A percentile compares a stretch with the other conserved stretches of the same genome.
These are phyloP conservation scores for Hipparchia semele DNA, from an alignment of 2,888 invertebrate genomes.

Conservation along the genomic window DNA sequence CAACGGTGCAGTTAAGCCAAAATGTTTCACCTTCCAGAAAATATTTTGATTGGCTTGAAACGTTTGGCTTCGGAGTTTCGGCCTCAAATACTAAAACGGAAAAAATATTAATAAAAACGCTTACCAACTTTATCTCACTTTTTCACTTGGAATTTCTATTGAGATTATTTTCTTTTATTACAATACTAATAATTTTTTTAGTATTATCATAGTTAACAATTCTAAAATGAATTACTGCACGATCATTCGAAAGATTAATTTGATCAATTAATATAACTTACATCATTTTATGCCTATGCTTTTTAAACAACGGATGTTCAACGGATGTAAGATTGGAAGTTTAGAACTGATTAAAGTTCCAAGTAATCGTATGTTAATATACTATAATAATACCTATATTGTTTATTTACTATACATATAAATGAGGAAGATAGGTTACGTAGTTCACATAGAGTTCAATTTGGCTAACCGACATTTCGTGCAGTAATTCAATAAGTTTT, in stretches of 20 bases:
- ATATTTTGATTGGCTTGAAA: slow-evolving; percentile 41
- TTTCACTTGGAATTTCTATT: not conserved
- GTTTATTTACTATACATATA: not conserved
- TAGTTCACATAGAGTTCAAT: not conserved
- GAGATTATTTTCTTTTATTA: not conserved
- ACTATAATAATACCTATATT: not conserved
- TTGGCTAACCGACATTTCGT: not conserved
- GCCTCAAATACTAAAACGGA: slow-evolving; percentile 44
- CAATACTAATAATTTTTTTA: not conserved
- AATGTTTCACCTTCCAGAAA: slow-evolving; percentile 66
- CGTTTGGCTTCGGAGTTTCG: slow-evolving; percentile 51
- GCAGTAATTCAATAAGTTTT: not conserved
- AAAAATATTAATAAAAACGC: slow-evolving; percentile 19
- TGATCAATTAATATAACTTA: not conserved
- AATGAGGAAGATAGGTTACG: not conserved
- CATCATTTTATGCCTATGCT: not conserved
- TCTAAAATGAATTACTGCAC: slow-evolving; percentile 23
- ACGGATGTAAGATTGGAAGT: not conserved
- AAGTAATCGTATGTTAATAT: not conserved
- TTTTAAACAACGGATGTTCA: not conserved
- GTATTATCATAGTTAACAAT: not conserved
- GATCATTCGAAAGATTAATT: not conserved
- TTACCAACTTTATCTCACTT: not conserved
- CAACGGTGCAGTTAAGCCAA: slow-evolving; percentile 63
- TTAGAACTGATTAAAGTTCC: not conserved